Evolutionary conservation across 2,888 invertebrate genomes (phyloP).

Genomic region (Eumacrocentrus americanus): DNA sequence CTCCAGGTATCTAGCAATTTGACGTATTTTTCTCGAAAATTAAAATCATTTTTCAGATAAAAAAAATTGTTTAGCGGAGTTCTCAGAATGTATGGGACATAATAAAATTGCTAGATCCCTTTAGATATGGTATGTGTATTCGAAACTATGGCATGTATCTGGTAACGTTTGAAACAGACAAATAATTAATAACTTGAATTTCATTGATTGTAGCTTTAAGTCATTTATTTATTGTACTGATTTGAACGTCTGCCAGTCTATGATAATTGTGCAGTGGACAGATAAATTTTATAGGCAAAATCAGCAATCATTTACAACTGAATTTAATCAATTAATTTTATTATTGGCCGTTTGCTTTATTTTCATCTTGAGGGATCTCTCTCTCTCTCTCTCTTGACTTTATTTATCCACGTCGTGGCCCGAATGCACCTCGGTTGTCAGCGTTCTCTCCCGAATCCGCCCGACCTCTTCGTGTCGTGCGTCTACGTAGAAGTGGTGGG

Average conservation of each 20-base stretch:
- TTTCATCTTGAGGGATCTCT: too few relatives aligned
- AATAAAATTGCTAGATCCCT: conserved; percentile 49
- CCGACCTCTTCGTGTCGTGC: too few relatives aligned
- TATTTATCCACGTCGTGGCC: too few relatives aligned
- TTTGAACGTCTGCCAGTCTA: conserved; percentile 17
- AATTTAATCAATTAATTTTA: too few relatives aligned
- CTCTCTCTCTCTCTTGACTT: too few relatives aligned
- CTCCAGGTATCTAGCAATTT: conserved; percentile 56
- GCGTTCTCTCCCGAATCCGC: too few relatives aligned
- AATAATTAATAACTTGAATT: conserved; percentile 36
- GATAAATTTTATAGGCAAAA: conserved; percentile 37
- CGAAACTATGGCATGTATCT: conserved; percentile 48
- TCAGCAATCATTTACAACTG: not conserved
- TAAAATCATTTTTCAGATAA: not conserved
- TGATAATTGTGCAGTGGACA: conserved; percentile 42
- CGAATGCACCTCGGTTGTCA: too few relatives aligned
- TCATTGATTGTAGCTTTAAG: not conserved
- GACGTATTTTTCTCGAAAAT: conserved; percentile 19
- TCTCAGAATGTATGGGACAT: not conserved
- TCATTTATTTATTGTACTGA: not conserved
- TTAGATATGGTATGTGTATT: conserved; percentile 40
- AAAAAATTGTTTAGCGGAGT: not conserved
- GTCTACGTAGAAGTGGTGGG: too few relatives aligned
- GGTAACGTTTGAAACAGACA: conserved; percentile 20
- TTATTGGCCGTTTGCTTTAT: too few relatives aligned